These are phyloP conservation scores for Entelurus aequoreus DNA, from an alignment of 2,113 vertebrate species.

Conservation along the genomic window DNA sequence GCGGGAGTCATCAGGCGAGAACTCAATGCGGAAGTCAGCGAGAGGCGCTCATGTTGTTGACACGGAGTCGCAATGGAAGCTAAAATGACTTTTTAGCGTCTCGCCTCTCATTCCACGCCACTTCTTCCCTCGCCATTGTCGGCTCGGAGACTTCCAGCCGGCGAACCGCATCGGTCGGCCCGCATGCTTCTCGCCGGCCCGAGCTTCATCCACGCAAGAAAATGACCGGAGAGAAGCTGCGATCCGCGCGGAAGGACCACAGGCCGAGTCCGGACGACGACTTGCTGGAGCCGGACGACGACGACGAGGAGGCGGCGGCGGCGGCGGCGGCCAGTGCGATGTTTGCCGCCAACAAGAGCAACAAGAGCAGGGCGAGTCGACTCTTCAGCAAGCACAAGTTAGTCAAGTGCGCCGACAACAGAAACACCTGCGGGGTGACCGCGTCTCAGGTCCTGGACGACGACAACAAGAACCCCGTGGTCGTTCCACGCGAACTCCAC, in stretches of 20 bases:
- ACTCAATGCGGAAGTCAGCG: constrained; percentile 46
- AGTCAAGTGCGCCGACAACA: constrained; percentile 67
- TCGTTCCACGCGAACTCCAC: constrained; percentile 57
- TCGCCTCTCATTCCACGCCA: background rate
- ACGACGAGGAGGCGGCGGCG: constrained; percentile 84
- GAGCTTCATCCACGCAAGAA: constrained; percentile 37
- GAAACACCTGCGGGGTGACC: constrained; percentile 62
- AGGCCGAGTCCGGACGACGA: constrained; percentile 86
- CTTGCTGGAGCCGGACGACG: constrained; percentile 84
- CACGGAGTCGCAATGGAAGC: constrained; percentile 29
- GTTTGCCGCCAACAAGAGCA: constrained; percentile 70
- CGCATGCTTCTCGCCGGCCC: constrained; percentile 64
- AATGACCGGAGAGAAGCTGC: constrained; percentile 97
- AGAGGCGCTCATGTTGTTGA: constrained; percentile 44
- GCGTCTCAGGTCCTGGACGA: constrained; percentile 65
- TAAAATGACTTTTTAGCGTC: constrained; percentile 28
- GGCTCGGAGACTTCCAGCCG: constrained; percentile 46
- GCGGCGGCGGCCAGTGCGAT: constrained; percentile 69
- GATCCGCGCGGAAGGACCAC: constrained; percentile 86
- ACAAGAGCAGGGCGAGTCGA: constrained; percentile 74
- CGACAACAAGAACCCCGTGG: constrained; percentile 72
- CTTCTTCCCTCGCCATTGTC: constrained; percentile 38
- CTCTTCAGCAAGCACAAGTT: constrained; percentile 82
- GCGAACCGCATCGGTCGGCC: constrained; percentile 52
- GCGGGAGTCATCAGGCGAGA: constrained; percentile 67